Conservation (phyloP, 2,797 vertebrate genomes). For the Coreius guichenoti region DNA sequence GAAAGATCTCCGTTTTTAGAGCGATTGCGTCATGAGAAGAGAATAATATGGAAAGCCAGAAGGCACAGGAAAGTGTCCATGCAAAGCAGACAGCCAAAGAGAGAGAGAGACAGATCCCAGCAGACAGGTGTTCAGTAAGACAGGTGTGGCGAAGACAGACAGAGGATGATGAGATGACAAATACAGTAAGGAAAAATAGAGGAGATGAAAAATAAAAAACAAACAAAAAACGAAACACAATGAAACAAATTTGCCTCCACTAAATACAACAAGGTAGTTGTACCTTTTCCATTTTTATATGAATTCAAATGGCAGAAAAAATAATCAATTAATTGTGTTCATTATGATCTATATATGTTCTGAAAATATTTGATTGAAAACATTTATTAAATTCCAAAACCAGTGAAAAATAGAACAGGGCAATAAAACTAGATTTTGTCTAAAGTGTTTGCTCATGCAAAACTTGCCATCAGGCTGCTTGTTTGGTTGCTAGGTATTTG, state of each 20-base stretch:
- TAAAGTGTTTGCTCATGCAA: neutral
- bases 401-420: neutral
- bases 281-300: neutral
- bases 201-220: slow-evolving; percentile 2
- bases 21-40: slow-evolving; percentile 6
- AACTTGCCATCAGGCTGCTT: neutral
- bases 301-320: neutral
- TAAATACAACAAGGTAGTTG: neutral
- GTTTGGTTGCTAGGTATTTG: slow-evolving; percentile 2
- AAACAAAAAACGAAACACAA: neutral
- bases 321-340: neutral
- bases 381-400: neutral
- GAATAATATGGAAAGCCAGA: slow-evolving; percentile 10
- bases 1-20: slow-evolving; percentile 64
- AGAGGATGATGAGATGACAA: slow-evolving; percentile 13
- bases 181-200: slow-evolving; percentile 6
- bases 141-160: slow-evolving; percentile 32
- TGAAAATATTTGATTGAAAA: neutral
- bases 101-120: slow-evolving; percentile 2
- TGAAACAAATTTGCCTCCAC: slow-evolving; percentile 13
- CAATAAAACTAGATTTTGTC: neutral
- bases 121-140: slow-evolving; percentile 34
- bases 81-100: slow-evolving; percentile 13
- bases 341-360: neutral
- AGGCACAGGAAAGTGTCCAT: neutral